Base-by-base conservation (phyloP, 1,140 invertebrate genomes). In the Diorhabda elongata region DNA sequence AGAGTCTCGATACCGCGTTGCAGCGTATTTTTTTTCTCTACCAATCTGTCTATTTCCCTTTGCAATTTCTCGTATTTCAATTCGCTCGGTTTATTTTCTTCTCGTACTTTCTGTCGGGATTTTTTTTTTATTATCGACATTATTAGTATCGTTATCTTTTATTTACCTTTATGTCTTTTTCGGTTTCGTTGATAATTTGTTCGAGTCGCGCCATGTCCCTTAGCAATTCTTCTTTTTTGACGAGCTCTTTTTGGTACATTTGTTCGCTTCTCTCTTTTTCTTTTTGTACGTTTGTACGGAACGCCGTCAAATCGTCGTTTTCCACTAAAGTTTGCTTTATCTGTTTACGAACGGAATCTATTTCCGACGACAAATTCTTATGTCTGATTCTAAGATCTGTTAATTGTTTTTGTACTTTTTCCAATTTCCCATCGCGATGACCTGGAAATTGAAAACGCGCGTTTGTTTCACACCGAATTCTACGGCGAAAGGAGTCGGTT, bases 391-490 rank as follows among this genome's bases (percentile, higher is more conserved):
- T 56, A 3, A 67, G 47, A 44, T 73, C 71, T 6, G n/a, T 61
- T 73, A 87, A 84, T 72, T 89, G 85, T 65, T 84, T 75, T 42
- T 86, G 67, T 83, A 89, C 82, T 71, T 88, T 86, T 69, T 86
- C 84, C 61, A 87, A 83, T 4, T 88, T 84, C 76, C 86, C 86
- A 78, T 92, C 89, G 47, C 89, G 80, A 57, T 89, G 85, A 47
- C 84, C 26, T 26, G 26, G 26, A 26, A 26, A 26, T 26, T 26
- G 26, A 26, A 26, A 26, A 1, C 26, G 26, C 26, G 26, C 26
- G 26, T 26, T 26, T 26, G 1, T 26, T 26, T 26, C 26, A 26
- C 26, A 26, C 26, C 26, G 1, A 26, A 26, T 26, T 26, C 26
- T 26, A 26, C 26, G 0, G 1, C 0, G 26, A 26, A 26, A 26